Percentiles rank a stretch among this genome's conserved stretches.
Evolutionary conservation across 2,888 invertebrate species (phyloP).

Genomic region (Acanthosoma haemorrhoidale): DNA sequence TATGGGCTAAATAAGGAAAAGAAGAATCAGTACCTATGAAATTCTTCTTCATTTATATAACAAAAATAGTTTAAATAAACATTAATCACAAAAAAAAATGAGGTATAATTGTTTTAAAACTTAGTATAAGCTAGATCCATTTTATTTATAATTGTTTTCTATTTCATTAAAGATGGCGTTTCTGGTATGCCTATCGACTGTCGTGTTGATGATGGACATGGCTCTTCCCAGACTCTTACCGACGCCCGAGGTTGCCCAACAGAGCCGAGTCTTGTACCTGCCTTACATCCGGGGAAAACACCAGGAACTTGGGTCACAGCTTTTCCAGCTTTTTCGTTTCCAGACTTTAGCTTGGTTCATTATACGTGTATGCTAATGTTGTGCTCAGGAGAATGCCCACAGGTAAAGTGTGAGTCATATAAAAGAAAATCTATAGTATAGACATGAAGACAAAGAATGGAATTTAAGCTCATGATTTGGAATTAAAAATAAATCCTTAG

Average conservation of each 20-base stretch:
- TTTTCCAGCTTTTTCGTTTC: slow-evolving; percentile 78
- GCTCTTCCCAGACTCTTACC: slow-evolving; percentile 65
- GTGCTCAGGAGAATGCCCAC: slow-evolving; percentile 65
- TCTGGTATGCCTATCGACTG: slow-evolving; percentile 71
- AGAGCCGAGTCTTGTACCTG: slow-evolving; percentile 60
- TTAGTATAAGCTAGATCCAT: too few relatives aligned
- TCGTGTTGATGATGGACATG: slow-evolving; percentile 70
- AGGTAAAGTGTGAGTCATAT: slow-evolving; percentile 15
- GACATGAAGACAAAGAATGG: too few relatives aligned
- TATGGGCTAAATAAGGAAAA: too few relatives aligned
- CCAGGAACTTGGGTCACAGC: slow-evolving; percentile 48
- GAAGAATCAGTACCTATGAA: too few relatives aligned
- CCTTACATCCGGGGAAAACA: slow-evolving; percentile 44
- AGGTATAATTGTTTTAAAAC: too few relatives aligned
- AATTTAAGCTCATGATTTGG: too few relatives aligned
- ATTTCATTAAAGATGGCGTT: slow-evolving; percentile 59
- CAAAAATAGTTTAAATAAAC: too few relatives aligned
- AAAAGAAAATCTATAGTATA: too few relatives aligned
- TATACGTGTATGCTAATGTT: slow-evolving; percentile 70
- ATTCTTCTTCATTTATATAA: too few relatives aligned
- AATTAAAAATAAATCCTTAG: too few relatives aligned
- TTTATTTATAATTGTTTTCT: too few relatives aligned
- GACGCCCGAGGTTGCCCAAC: slow-evolving; percentile 70
- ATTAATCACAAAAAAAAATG: too few relatives aligned
- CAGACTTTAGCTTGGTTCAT: slow-evolving; percentile 70